Conservation (phyloP, 92 coral and sea anemone species). For the Galaxea fascicularis region DNA sequence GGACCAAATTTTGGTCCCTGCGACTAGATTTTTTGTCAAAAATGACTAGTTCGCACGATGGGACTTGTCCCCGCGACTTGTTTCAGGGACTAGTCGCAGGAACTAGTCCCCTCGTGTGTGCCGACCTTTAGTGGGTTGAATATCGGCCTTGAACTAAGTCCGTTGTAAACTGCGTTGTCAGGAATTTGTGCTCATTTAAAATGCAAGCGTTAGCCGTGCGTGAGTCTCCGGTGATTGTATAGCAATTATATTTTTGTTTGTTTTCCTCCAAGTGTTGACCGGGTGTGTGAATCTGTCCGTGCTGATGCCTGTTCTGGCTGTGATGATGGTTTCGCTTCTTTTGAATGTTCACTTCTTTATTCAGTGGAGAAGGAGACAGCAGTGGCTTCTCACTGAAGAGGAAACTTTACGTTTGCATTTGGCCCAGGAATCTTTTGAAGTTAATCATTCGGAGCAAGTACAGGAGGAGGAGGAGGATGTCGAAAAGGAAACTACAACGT, state of each 20-base stretch:
- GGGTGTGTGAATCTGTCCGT: constrained; percentile 38
- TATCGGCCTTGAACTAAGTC: too few relatives aligned
- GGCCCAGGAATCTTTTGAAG: not conserved
- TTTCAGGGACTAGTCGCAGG: too few relatives aligned
- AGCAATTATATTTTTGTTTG: not conserved
- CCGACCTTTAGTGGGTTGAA: too few relatives aligned
- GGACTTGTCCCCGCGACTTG: too few relatives aligned
- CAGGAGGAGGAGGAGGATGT: constrained; percentile 14
- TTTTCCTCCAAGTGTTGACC: not conserved
- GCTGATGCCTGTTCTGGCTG: constrained; percentile 33
- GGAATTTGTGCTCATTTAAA: too few relatives aligned
- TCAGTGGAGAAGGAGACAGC: constrained; percentile 29
- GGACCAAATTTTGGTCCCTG: too few relatives aligned
- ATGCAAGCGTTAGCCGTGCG: too few relatives aligned
- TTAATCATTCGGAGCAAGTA: not conserved
- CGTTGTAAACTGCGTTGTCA: too few relatives aligned
- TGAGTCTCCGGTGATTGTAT: too few relatives aligned
- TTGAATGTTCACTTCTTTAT: constrained; percentile 30
- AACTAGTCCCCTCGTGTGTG: too few relatives aligned
- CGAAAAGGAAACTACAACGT: constrained; percentile 6
- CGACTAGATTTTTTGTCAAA: too few relatives aligned
- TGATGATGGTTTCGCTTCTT: constrained; percentile 17
- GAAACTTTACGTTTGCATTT: constrained; percentile 7
- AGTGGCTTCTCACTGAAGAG: constrained; percentile 14
- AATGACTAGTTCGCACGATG: too few relatives aligned